Conservation (phyloP, 92 coral and sea anemone genomes). For the Zoanthus solanderi region DNA sequence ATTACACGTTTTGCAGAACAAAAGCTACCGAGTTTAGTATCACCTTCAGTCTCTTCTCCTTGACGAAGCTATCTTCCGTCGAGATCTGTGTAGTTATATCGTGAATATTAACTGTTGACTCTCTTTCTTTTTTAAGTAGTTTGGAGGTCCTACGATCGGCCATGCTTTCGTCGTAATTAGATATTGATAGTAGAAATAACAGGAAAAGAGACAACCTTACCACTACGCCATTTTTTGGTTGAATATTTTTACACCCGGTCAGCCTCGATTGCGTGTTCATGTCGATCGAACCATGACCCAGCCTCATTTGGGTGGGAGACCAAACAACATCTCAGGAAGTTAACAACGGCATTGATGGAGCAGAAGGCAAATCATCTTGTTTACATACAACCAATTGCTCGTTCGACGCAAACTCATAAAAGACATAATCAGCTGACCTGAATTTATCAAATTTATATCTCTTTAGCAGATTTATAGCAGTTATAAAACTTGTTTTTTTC, state of each 20-base stretch:
- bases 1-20: constrained; percentile 39
- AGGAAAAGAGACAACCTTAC: constrained; percentile 18
- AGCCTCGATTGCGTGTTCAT: constrained; percentile 43
- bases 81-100: constrained; percentile 57
- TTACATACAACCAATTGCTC: too few species aligned
- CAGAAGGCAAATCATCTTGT: too few species aligned
- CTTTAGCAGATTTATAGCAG: too few species aligned
- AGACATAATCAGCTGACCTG: too few species aligned
- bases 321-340: constrained; percentile 10
- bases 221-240: constrained; percentile 45
- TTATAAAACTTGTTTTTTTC: too few species aligned
- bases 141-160: constrained; percentile 76
- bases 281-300: neutral
- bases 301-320: constrained; percentile 46
- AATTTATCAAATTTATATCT: too few species aligned
- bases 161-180: constrained; percentile 56
- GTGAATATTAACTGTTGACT: constrained; percentile 63
- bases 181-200: constrained; percentile 12
- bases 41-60: constrained; percentile 80
- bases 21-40: constrained; percentile 17
- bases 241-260: constrained; percentile 11
- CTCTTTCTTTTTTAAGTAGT: constrained; percentile 72
- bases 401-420: too few species aligned
- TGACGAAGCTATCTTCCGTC: constrained; percentile 76
- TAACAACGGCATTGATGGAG: neutral